Evolutionary conservation across 2,113 vertebrate species (phyloP).

Genomic region (Aythya baeri): DNA sequence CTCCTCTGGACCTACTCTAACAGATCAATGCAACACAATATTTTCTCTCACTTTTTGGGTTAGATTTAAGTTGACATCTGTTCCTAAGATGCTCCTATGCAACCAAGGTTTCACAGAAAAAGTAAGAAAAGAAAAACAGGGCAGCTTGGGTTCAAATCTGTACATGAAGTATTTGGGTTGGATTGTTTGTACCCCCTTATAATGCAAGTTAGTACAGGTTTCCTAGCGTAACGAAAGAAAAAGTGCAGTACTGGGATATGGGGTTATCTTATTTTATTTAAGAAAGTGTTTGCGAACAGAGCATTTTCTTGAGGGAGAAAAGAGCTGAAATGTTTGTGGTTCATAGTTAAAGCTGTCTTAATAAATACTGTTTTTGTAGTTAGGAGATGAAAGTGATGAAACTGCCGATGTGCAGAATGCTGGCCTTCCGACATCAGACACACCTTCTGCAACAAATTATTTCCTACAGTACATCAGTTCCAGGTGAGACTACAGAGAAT

Average conservation of each 20-base stretch:
- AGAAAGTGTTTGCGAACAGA: background rate
- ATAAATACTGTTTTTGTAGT: slow-evolving; percentile 63
- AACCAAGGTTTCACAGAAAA: background rate
- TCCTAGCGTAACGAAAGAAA: background rate
- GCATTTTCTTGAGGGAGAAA: background rate
- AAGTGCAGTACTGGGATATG: background rate
- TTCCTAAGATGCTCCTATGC: background rate
- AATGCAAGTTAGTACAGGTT: background rate
- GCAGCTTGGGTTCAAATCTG: background rate
- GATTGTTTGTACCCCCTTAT: background rate
- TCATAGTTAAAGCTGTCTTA: background rate
- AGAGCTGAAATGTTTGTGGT: background rate
- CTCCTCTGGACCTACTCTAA: too few species aligned
- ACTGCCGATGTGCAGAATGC: slow-evolving; percentile 76
- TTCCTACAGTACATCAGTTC: slow-evolving; percentile 97
- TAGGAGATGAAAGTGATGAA: slow-evolving; percentile 83
- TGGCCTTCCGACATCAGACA: slow-evolving; percentile 75
- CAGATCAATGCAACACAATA: background rate
- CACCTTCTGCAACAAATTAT: slow-evolving; percentile 90
- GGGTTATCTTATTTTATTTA: background rate
- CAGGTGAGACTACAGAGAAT: slow-evolving; percentile 78
- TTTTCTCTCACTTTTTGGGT: background rate
- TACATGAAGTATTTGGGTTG: background rate
- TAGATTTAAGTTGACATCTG: background rate
- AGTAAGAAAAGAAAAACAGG: background rate